Percentiles rank a stretch among this genome's conserved stretches.
Conservation (phyloP, 2,888 invertebrate species). For the Balanococcus diminutus region DNA sequence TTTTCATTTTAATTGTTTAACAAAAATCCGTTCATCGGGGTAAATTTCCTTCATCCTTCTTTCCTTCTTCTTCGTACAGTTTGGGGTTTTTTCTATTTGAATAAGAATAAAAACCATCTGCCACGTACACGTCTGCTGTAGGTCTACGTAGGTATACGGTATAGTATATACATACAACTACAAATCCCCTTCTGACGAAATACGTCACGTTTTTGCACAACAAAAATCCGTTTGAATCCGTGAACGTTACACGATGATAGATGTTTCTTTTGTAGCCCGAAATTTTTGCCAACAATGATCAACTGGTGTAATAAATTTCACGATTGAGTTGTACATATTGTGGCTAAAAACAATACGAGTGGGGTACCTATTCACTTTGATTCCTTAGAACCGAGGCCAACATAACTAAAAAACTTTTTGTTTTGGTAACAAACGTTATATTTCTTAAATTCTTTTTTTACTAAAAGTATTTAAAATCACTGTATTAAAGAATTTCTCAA, state of each 20-base stretch:
- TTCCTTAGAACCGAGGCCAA: too few species aligned
- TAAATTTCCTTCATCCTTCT: too few species aligned
- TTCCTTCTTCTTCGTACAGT: background rate
- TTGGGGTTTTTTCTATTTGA: background rate
- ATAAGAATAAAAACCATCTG: slow-evolving; percentile 2
- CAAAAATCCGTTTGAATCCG: background rate
- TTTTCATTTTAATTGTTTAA: background rate
- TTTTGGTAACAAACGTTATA: background rate
- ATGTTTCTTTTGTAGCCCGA: background rate
- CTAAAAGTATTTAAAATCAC: too few species aligned
- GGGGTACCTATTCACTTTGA: background rate
- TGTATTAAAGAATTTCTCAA: background rate
- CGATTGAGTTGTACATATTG: background rate
- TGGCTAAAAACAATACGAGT: background rate
- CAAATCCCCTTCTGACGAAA: slow-evolving; percentile 10
- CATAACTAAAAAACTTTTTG: too few species aligned
- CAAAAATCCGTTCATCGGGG: background rate
- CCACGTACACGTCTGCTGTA: background rate
- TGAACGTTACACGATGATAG: background rate
- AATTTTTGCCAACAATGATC: background rate
- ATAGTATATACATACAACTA: too few species aligned
- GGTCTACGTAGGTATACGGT: background rate
- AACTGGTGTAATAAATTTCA: background rate
- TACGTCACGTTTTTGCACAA: background rate
- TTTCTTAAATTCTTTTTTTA: background rate